Conservation (phyloP, 2,888 invertebrate genomes). For the Caenorhabditis imperialis region DNA sequence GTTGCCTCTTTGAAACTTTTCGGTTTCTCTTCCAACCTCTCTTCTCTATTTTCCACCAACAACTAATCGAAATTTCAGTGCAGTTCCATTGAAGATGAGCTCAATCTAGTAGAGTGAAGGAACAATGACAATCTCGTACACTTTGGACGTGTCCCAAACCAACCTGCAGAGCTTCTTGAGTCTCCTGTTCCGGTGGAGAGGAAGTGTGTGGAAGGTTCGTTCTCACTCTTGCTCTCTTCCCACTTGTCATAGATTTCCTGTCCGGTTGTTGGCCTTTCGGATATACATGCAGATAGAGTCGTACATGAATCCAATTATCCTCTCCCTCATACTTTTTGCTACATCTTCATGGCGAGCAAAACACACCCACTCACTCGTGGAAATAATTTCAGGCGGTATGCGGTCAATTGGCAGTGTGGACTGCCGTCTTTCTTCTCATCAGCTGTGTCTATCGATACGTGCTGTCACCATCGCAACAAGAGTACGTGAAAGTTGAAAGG, state of each 20-base stretch:
- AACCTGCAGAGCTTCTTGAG: constrained; percentile 66
- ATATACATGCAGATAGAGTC: constrained; percentile 12
- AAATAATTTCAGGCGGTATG: constrained; percentile 67
- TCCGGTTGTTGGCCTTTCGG: constrained; percentile 5
- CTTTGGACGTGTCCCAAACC: constrained; percentile 63
- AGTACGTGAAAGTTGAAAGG: constrained; percentile 52
- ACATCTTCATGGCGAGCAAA: too few relatives aligned
- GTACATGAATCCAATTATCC: constrained; percentile 39
- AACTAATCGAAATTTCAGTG: neutral
- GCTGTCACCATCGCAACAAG: constrained; percentile 64
- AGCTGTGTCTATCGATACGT: constrained; percentile 71
- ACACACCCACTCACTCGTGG: too few relatives aligned
- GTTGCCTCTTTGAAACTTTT: constrained; percentile 7
- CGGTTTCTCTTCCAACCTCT: constrained; percentile 1
- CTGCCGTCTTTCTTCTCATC: constrained; percentile 67
- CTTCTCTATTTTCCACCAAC: neutral
- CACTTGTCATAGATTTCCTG: too few relatives aligned
- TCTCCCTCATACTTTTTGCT: neutral
- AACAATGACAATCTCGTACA: constrained; percentile 65
- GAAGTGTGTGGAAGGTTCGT: constrained; percentile 67
- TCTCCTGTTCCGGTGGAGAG: constrained; percentile 61
- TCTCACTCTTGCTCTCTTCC: neutral
- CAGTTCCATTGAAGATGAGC: too few relatives aligned
- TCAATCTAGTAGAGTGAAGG: constrained; percentile 10
- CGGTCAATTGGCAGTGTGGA: constrained; percentile 71